phyloP scores from a whole-genome alignment of 2,888 invertebrate species.

The Amphipyra berbera region DNA sequence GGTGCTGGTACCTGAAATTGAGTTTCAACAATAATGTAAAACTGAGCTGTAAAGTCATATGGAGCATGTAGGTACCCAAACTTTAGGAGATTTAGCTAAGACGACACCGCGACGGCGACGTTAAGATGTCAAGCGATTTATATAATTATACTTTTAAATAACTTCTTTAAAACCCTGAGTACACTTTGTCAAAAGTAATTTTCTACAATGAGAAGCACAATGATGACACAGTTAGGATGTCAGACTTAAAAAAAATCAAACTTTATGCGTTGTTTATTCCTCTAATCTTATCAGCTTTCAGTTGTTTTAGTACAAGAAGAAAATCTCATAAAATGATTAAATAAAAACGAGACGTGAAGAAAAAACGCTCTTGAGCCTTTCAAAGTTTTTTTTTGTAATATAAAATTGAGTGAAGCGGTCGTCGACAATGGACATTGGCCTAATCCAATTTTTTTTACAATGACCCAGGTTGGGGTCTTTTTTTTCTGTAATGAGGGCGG shows the following conservation, averaged over 20 bases:
- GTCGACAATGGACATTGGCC: constrained; percentile 6
- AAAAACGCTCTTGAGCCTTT: not conserved
- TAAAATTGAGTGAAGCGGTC: constrained; percentile 16
- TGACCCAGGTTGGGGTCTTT: constrained; percentile 35
- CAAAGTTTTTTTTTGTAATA: constrained; percentile 10
- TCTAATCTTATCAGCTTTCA: constrained; percentile 15
- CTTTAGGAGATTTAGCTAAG: constrained; percentile 19
- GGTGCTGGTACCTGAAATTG: constrained; percentile 2
- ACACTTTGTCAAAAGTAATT: constrained; percentile 38
- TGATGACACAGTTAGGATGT: constrained; percentile 16
- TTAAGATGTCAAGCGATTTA: constrained; percentile 18
- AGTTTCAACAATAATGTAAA: constrained; percentile 2
- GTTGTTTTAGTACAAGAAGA: constrained; percentile 2
- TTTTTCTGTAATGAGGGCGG: constrained; percentile 25
- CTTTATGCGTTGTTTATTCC: not conserved
- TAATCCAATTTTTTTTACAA: constrained; percentile 22
- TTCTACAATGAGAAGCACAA: constrained; percentile 9
- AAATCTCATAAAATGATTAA: constrained; percentile 22
- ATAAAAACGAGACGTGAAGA: constrained; percentile 11
- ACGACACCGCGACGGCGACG: constrained; percentile 6
- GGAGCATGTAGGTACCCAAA: not conserved
- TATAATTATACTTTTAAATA: constrained; percentile 30
- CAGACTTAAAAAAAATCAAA: constrained; percentile 6
- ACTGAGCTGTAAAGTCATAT: not conserved
- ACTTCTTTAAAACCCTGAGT: constrained; percentile 24